Conservation (phyloP, 2,797 vertebrate species). For the Parauchenoglanis ngamensis region DNA sequence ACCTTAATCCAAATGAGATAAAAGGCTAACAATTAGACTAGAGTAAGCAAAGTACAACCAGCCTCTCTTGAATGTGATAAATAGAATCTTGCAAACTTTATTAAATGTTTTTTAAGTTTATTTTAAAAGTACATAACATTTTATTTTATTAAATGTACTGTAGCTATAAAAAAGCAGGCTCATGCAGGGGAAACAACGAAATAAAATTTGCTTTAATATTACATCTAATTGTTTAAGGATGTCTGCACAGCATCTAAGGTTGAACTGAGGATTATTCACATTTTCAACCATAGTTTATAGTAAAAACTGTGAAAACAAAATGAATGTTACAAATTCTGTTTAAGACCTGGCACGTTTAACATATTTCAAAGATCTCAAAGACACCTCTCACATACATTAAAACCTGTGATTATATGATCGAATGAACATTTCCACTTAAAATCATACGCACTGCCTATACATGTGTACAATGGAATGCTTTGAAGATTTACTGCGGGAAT, state of each 20-base stretch:
- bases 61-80: not conserved
- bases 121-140: not conserved
- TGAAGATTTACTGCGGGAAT: conserved; percentile 50
- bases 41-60: not conserved
- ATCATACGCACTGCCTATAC: conserved; percentile 39
- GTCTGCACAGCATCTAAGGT: not conserved
- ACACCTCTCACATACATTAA: not conserved
- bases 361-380: not conserved
- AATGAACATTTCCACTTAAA: conserved; percentile 28
- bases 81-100: not conserved
- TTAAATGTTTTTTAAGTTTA: not conserved
- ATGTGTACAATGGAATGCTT: conserved; percentile 46
- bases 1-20: not conserved
- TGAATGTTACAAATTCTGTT: not conserved
- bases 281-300: not conserved
- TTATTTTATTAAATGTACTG: not conserved
- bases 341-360: not conserved
- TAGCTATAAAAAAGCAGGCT: not conserved
- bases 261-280: not conserved
- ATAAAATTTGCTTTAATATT: not conserved
- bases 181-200: not conserved
- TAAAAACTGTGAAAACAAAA: not conserved
- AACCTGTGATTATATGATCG: not conserved
- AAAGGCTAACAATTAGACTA: not conserved
- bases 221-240: not conserved